Conservation (phyloP, 2,888 invertebrate genomes). For the Trichacis sp. region DNA sequence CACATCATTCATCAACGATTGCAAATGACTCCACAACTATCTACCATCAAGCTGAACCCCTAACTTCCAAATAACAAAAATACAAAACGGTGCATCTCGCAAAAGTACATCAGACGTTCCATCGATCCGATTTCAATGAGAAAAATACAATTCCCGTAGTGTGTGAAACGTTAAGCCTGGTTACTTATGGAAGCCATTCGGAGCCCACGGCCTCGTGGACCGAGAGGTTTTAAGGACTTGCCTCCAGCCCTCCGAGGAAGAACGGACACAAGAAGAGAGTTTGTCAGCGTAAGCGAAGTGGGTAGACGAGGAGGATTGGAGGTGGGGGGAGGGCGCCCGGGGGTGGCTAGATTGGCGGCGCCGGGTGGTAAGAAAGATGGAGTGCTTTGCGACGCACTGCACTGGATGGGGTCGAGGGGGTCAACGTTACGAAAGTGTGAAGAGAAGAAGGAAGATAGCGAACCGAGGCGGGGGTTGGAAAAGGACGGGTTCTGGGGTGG, state of each 20-base stretch:
- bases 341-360: conserved; percentile 28
- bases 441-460: conserved; percentile 33
- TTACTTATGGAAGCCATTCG: conserved; percentile 69
- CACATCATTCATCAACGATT: too few species aligned
- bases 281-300: conserved; percentile 29
- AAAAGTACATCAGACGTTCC: not conserved
- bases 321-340: conserved; percentile 35
- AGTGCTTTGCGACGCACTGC: conserved; percentile 40
- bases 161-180: conserved; percentile 61
- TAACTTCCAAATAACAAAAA: too few species aligned
- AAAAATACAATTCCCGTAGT: conserved; percentile 60
- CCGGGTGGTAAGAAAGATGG: conserved; percentile 45
- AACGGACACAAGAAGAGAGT: conserved; percentile 24
- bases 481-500: conserved; percentile 27
- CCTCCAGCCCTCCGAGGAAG: conserved; percentile 55
- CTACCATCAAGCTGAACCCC: too few species aligned
- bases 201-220: conserved; percentile 57
- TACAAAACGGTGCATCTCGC: too few species aligned
- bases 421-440: conserved; percentile 55
- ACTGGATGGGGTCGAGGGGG: conserved; percentile 57
- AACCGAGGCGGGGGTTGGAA: conserved; percentile 28
- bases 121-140: conserved; percentile 51
- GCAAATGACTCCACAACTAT: too few species aligned
- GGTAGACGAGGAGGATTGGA: conserved; percentile 43
- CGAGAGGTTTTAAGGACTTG: conserved; percentile 67